Percentiles rank a stretch among this genome's conserved stretches.
Conservation (phyloP, 1,140 invertebrate species). For the Protaetia brevitarsis region DNA sequence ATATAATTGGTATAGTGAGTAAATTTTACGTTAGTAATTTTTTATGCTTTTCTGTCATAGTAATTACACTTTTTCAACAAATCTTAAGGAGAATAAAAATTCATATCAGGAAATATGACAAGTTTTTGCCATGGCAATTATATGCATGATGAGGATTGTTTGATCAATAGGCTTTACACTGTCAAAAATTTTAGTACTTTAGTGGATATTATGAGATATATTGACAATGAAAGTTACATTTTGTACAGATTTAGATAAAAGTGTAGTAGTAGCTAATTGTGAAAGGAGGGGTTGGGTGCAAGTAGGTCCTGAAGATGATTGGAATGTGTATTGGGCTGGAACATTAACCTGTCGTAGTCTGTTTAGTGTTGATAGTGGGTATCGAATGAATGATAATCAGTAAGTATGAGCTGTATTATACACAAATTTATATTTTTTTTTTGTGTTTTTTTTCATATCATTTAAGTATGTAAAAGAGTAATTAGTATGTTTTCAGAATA, state of each 20-base stretch:
- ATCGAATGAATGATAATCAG: slow-evolving; percentile 90
- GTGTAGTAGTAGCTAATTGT: slow-evolving; percentile 91
- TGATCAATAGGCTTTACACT: not conserved
- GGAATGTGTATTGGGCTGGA: slow-evolving; percentile 96
- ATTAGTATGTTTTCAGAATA: slow-evolving; percentile 51
- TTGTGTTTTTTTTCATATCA: not conserved
- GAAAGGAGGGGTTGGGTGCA: slow-evolving; percentile 89
- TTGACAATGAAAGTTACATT: slow-evolving; percentile 65
- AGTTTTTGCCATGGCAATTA: not conserved
- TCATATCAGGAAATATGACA: not conserved
- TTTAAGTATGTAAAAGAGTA: not conserved
- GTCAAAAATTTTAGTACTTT: slow-evolving; percentile 23
- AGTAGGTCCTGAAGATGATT: slow-evolving; percentile 89
- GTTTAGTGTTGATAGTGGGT: slow-evolving; percentile 90
- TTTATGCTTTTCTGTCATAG: too few relatives aligned
- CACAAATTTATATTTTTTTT: too few relatives aligned
- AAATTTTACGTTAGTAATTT: too few relatives aligned
- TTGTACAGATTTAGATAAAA: slow-evolving; percentile 92
- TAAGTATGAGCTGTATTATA: slow-evolving; percentile 55
- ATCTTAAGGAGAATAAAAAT: too few relatives aligned
- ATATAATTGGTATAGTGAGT: too few relatives aligned
- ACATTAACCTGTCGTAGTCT: slow-evolving; percentile 86
- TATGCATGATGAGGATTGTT: not conserved
- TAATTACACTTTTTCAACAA: too few relatives aligned
- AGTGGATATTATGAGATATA: slow-evolving; percentile 17